Conservation (phyloP, 2,888 invertebrate species). For the Agriotes lineatus region DNA sequence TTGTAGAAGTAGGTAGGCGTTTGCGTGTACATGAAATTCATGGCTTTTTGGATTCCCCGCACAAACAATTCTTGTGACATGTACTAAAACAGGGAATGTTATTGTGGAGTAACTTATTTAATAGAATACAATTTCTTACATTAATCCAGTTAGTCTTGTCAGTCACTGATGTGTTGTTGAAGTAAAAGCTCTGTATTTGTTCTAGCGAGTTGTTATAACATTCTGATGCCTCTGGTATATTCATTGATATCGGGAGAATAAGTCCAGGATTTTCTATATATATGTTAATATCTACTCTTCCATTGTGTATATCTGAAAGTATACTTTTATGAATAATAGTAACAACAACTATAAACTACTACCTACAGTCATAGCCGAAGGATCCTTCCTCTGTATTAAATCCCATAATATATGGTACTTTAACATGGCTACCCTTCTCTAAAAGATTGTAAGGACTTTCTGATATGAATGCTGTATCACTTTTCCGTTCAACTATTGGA, state of each 20-base stretch:
- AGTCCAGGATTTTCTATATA: constrained; percentile 8
- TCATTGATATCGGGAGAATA: constrained; percentile 23
- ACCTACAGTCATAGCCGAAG: constrained; percentile 28
- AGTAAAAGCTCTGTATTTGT: constrained; percentile 9
- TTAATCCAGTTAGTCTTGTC: constrained; percentile 28
- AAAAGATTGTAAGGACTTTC: constrained; percentile 13
- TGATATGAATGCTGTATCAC: constrained; percentile 22
- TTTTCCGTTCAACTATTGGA: constrained; percentile 18
- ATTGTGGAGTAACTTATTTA: no score
- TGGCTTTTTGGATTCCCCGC: constrained; percentile 20
- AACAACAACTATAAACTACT: neutral
- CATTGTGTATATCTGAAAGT: constrained; percentile 12
- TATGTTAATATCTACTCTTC: constrained; percentile 12
- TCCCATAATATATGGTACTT: constrained; percentile 32
- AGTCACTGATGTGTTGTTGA: constrained; percentile 5
- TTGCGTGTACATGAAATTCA: constrained; percentile 2
- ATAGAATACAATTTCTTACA: constrained; percentile 3
- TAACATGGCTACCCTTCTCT: constrained; percentile 3
- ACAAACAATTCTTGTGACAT: constrained; percentile 34
- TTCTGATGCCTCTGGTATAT: neutral
- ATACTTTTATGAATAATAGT: neutral
- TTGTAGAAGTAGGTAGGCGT: constrained; percentile 25
- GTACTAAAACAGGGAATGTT: constrained; percentile 9
- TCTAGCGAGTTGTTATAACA: neutral
- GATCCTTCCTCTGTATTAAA: constrained; percentile 39